Conservation (phyloP, 2,888 invertebrate genomes). For the Ennomos erosarius region DNA sequence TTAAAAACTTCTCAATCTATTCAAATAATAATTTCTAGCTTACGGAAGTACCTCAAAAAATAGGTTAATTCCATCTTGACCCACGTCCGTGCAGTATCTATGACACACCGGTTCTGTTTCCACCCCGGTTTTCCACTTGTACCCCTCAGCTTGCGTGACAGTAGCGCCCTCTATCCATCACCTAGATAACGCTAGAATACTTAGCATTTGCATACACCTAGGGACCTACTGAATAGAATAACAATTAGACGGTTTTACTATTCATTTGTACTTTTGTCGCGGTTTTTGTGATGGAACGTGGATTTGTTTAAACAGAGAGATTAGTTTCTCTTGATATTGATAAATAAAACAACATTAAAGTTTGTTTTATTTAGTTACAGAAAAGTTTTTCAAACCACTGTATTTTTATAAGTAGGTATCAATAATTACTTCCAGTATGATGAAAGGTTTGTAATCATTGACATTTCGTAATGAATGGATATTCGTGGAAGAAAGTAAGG, state of each 20-base stretch:
- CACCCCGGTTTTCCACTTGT: conserved; percentile 1
- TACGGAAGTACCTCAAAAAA: not conserved
- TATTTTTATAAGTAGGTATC: too few relatives aligned
- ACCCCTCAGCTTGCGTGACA: conserved; percentile 56
- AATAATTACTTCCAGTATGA: too few relatives aligned
- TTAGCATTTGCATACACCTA: conserved; percentile 67
- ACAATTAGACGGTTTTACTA: conserved; percentile 32
- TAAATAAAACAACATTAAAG: too few relatives aligned
- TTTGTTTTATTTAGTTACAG: too few relatives aligned
- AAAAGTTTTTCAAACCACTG: too few relatives aligned
- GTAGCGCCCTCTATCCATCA: conserved; percentile 70
- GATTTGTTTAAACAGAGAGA: conserved; percentile 10
- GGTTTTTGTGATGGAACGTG: conserved; percentile 18
- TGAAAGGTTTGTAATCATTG: too few relatives aligned
- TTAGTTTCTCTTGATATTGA: not conserved
- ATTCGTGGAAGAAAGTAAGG: too few relatives aligned
- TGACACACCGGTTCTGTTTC: conserved; percentile 21
- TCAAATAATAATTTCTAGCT: not conserved
- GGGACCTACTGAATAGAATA: conserved; percentile 31
- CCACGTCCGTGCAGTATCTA: conserved; percentile 28
- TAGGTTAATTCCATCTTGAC: conserved; percentile 33
- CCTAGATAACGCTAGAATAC: conserved; percentile 71
- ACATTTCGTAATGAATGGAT: too few relatives aligned
- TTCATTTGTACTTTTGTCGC: conserved; percentile 30
- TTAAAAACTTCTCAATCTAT: too few relatives aligned